A percentile compares a stretch with the other conserved stretches of the same genome.
Conservation (phyloP, 1,140 invertebrate genomes). For the Leptoteleia sp. region DNA sequence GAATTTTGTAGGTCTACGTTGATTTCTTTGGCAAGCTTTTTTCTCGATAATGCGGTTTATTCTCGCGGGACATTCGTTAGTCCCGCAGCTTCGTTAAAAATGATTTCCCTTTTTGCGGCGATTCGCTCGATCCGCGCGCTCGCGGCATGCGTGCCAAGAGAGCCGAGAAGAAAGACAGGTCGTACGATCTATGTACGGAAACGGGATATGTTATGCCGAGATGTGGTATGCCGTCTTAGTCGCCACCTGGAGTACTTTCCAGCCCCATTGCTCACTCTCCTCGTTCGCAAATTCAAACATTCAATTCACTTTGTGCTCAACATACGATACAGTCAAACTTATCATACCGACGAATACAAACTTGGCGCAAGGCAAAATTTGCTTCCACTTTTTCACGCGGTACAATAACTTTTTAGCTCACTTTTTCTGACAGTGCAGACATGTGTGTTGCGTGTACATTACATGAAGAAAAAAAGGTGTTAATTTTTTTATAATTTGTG, state of each 20-base stretch:
- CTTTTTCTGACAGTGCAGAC: no score
- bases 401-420: no score
- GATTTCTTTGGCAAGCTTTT: conserved; percentile 55
- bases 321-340: no score
- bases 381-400: no score
- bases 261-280: no score
- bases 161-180: conserved; percentile 57
- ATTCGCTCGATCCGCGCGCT: conserved; percentile 42
- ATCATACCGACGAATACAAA: no score
- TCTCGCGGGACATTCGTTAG: conserved; percentile 66
- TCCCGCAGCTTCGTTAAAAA: conserved; percentile 67
- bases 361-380: no score
- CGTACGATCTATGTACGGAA: conserved; percentile 67
- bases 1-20: conserved; percentile 60
- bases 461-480: no score
- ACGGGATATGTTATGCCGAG: conserved; percentile 64
- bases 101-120: conserved; percentile 67
- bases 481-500: no score
- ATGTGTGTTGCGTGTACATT: no score
- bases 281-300: no score
- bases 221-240: conserved; percentile 63
- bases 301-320: no score
- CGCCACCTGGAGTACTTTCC: conserved; percentile 67
- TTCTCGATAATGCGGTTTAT: conserved; percentile 57
- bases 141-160: conserved; percentile 54